Evolutionary conservation across 2,797 vertebrate genomes (phyloP), one percentile per base, ranked within the genome.

Genomic region (Manis crassicaudata): DNA sequence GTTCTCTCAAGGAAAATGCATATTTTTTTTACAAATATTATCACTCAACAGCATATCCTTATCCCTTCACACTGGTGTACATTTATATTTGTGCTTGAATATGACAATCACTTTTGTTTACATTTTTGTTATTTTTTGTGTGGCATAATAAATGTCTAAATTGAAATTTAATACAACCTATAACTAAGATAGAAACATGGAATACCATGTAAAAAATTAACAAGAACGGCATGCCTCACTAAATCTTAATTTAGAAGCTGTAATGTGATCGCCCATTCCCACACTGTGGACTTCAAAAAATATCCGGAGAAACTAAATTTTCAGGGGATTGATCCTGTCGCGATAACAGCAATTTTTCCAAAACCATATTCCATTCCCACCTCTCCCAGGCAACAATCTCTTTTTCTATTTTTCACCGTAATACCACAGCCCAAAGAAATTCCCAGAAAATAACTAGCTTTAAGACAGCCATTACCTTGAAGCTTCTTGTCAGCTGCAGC

Each of bases 401-500:
- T 77, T 13, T 46, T n/a, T 81, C 92, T 86, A n/a, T 88, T 83
- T 83, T 62, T 13, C 81, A 91, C 56, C 54, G 81, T 92, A 75
- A 83, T 18, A 87, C 72, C 29, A 85, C 94, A 88, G 29, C 85
- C 58, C 11, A 1, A 96, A 92, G 77, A 98, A 97, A 96, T 94
- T 81, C 73, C 92, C 88, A 92, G 81, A 95, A 96, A 97, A 97
- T 90, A 95, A 92, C 72, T 94, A 91, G 87, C 80, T 91, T 93
- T 93, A 90, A 97, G 95, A 97, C 96, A 97, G 97, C 95, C 97
- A 97, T 98, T 98, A 97, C 97, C 97, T 97, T 95, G 90, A 90
- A 96, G 96, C 97, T 95, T 95, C 97, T 93, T 13, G 83, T 96
- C 93, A 95, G 95, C 96, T 95, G 97, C 96, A 96, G 95, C 67